Percentiles rank a stretch among this genome's conserved stretches.
Evolutionary conservation across 2,888 invertebrate species (phyloP).

Genomic region (Loripinus fragilis): DNA sequence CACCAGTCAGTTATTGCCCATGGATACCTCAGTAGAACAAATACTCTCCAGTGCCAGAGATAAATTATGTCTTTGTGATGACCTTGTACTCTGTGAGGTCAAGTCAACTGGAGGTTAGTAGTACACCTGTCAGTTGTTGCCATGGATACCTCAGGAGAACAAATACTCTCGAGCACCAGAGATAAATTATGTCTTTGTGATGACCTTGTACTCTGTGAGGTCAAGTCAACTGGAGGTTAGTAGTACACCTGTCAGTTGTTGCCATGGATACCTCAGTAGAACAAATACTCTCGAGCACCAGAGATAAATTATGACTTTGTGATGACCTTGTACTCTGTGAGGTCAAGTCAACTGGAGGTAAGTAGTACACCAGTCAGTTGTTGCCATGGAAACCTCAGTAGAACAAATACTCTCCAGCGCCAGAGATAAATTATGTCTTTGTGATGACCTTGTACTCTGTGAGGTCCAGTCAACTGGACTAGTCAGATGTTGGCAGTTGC

Average conservation of each 20-base stretch:
- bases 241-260: too few relatives aligned
- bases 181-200: conserved; percentile 90
- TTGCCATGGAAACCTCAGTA: conserved; percentile 89
- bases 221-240: conserved; percentile 87
- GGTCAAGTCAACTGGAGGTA: conserved; percentile 88
- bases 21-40: conserved; percentile 89
- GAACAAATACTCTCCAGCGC: conserved; percentile 89
- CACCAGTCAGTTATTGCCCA: too few relatives aligned
- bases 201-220: conserved; percentile 89
- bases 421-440: conserved; percentile 90
- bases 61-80: conserved; percentile 89
- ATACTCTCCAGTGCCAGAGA: conserved; percentile 90
- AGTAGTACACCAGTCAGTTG: too few relatives aligned
- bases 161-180: conserved; percentile 89
- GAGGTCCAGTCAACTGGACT: conserved; percentile 90
- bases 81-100: conserved; percentile 90
- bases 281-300: conserved; percentile 89
- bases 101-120: conserved; percentile 87
- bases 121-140: too few relatives aligned
- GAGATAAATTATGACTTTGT: conserved; percentile 89
- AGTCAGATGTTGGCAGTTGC: too few relatives aligned
- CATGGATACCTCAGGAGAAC: conserved; percentile 89
- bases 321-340: conserved; percentile 90
- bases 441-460: conserved; percentile 88
- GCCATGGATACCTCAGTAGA: conserved; percentile 89